Percentiles rank a stretch among this genome's conserved stretches.
phyloP scores from a whole-genome alignment of 2,888 invertebrate genomes.

The Morpho deidamia region DNA sequence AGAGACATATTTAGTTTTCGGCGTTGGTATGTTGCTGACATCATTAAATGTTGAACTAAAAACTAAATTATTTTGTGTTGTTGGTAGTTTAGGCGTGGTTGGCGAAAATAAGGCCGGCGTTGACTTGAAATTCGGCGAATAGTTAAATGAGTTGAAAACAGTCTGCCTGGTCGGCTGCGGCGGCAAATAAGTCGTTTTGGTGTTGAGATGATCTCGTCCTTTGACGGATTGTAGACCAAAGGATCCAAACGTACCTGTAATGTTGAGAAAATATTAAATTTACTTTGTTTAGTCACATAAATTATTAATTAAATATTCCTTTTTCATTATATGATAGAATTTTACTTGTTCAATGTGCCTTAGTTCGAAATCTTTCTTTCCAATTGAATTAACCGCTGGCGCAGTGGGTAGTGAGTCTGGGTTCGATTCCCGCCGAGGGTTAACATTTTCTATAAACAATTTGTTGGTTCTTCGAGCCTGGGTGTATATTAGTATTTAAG shows the following conservation, averaged over 20 bases:
- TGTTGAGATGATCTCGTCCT: slow-evolving; percentile 65
- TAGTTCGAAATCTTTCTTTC: too few species aligned
- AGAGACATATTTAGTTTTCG: slow-evolving; percentile 53
- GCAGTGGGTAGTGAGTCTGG: too few species aligned
- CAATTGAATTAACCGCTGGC: too few species aligned
- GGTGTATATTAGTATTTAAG: too few species aligned
- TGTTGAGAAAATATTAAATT: not conserved
- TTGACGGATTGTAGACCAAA: slow-evolving; percentile 79
- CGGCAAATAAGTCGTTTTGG: slow-evolving; percentile 61
- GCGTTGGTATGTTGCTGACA: slow-evolving; percentile 67
- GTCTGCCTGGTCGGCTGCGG: slow-evolving; percentile 61
- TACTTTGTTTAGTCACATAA: too few species aligned
- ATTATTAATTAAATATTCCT: too few species aligned
- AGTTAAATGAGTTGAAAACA: slow-evolving; percentile 60
- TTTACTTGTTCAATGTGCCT: too few species aligned
- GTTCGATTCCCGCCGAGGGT: too few species aligned
- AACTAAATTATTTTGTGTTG: slow-evolving; percentile 51
- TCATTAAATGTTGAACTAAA: slow-evolving; percentile 58
- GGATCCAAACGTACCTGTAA: slow-evolving; percentile 77
- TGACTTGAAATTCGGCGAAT: slow-evolving; percentile 54
- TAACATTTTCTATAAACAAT: too few species aligned
- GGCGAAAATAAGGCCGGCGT: slow-evolving; percentile 45
- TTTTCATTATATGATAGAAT: too few species aligned
- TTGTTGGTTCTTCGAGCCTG: too few species aligned
- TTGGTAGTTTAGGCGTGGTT: slow-evolving; percentile 54